Base-by-base conservation (phyloP, 2,888 invertebrate genomes). In the Melipona bicolor region DNA sequence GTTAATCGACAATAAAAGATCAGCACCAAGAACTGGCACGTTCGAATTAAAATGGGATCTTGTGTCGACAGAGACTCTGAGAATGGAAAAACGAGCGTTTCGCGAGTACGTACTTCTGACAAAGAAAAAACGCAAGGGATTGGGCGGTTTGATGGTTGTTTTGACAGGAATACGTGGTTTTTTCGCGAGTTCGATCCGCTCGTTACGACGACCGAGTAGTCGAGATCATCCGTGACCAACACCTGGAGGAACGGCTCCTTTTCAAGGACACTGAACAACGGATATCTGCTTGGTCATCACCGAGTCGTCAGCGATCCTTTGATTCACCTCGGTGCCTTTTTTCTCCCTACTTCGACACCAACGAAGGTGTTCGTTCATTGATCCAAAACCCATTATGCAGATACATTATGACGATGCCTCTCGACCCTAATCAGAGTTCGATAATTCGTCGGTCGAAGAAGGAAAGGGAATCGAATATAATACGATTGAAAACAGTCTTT, bases 201-300 rank as follows among this genome's bases (percentile, higher is more conserved):
- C 90, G 92, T 94, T 93, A 93, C 90, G 84, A 86, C 84, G 86
- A 81, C 81, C 89, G 90, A 91, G 91, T 91, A 88, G 90, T 79
- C 89, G 87, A 90, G 91, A 92, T 94, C 90, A 92, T 88, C 91
- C 93, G 93, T 94, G 93, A 94, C 94, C 93, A 91, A 93, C 92
- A 93, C 92, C 92, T 92, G 93, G 90, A 90, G 90, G 90, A 90
- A 91, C 86, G 89, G 90, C 83, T 90, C 86, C 86, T 81, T 87
- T 91, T 87, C 91, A 91, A 92, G 92, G 92, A 90, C 90, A 90
- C 89, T 89, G 91, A 88, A 90, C 88, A 84, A 89, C 87, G 86
- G 84, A 90, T 91, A 91, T 90, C 86, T 89, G 92, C 93, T 83
- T 74, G 88, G 93, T 93, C 93, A 93, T 92, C 92, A 83, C 91